A percentile compares a stretch with the other conserved stretches of the same genome.
Conservation (phyloP, 2,113 vertebrate genomes). For the Dipodomys ordii region DNA sequence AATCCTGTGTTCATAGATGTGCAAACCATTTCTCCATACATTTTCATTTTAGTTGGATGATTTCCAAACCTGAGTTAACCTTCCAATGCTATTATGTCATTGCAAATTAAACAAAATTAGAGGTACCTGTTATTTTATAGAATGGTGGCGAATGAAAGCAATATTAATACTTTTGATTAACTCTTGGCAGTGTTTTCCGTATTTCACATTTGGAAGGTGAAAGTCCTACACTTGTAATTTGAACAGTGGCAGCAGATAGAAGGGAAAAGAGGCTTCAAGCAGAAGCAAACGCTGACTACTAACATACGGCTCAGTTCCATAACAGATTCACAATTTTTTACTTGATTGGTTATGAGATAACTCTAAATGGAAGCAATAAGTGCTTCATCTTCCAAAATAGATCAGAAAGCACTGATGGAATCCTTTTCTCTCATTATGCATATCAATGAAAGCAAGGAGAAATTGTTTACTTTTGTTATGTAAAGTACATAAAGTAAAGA, state of each 20-base stretch:
- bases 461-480: background rate
- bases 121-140: conserved; percentile 42
- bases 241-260: background rate
- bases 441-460: background rate
- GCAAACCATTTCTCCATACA: conserved; percentile 24
- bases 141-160: conserved; percentile 17
- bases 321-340: conserved; percentile 59
- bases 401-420: conserved; percentile 36
- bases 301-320: conserved; percentile 48
- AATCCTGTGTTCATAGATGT: conserved; percentile 54
- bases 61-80: conserved; percentile 35
- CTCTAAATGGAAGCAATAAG: conserved; percentile 47
- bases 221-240: background rate
- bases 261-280: background rate
- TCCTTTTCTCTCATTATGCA: background rate
- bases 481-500: background rate
- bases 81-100: conserved; percentile 37
- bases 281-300: conserved; percentile 17
- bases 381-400: conserved; percentile 30
- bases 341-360: conserved; percentile 53
- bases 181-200: conserved; percentile 10
- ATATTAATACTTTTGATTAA: conserved; percentile 5
- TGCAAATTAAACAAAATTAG: conserved; percentile 60
- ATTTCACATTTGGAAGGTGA: conserved; percentile 45
- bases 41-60: conserved; percentile 53